Base-by-base conservation (phyloP, 1,140 invertebrate genomes). In the Acromyrmex echinatior region DNA sequence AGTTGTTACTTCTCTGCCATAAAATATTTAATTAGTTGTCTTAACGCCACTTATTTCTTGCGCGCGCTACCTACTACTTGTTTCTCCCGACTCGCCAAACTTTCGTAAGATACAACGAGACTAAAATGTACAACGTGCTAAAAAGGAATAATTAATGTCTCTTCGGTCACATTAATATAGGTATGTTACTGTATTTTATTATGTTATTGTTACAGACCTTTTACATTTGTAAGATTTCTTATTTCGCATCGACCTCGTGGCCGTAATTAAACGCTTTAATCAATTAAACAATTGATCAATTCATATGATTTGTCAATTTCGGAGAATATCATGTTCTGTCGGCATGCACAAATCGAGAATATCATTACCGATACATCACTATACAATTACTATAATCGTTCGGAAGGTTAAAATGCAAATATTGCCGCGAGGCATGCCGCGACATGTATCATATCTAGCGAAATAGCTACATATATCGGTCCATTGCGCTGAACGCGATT, bases 21-120 rank as follows among this genome's bases (percentile, higher is more conserved):
- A 88, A 92, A 92, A 92, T 92, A 92, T 91, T 91, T 92, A 92
- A 92, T 92, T 92, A 92, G 91, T 92, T 86, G 78, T 87, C 91
- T 90, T 92, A 92, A 91, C 80, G 88, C 86, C 76, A 56, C 49
- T 81, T 81, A 81, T 81, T 81, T 81, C 78, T 56, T 66, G 45
- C 21, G 71, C 49, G 28, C 49, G 21, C 74, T 76, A 49, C 58
- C 35, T 90, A 58, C 74, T 39, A 53, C 51, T 80, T 88, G 58
- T 85, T 86, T 84, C 89, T 73, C 39, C 16, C 68, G 68, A 14
- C 51, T 66, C 80, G 68, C 53, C 58, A 25, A 90, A 90, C 71
- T 90, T 90, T 88, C 66, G 76, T n/a, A 31, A 74, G 45, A 35
- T 73, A 39, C 63, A 62, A 53, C 35, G 53, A 39, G 28, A 10